Percentiles rank a stretch among this genome's conserved stretches.
Evolutionary conservation across 2,797 vertebrate genomes (phyloP).

Genomic region (Pseudocheirus occidentalis): DNA sequence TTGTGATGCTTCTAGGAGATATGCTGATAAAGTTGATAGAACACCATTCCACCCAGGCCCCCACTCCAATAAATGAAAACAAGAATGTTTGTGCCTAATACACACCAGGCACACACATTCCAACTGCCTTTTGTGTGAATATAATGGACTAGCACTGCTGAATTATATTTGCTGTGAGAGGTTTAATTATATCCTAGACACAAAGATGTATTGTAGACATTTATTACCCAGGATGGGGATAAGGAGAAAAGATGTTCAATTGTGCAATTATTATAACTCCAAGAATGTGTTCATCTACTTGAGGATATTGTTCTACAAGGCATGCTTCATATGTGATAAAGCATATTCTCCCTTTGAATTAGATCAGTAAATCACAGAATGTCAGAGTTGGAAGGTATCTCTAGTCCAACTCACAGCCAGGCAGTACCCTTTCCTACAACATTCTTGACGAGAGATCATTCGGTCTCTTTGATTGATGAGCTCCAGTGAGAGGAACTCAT

Average conservation of each 20-base stretch:
- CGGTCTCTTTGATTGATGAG: not conserved
- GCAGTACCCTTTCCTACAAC: not conserved
- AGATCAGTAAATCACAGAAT: slow-evolving; percentile 37
- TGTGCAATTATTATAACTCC: slow-evolving; percentile 46
- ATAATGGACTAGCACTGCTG: slow-evolving; percentile 78
- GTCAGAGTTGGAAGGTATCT: not conserved
- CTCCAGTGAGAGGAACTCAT: not conserved
- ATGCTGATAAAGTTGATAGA: slow-evolving; percentile 56
- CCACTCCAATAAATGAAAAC: not conserved
- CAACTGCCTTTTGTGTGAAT: slow-evolving; percentile 79
- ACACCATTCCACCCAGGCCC: slow-evolving; percentile 25
- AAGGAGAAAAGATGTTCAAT: slow-evolving; percentile 62
- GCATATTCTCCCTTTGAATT: slow-evolving; percentile 30
- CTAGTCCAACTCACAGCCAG: too few relatives aligned
- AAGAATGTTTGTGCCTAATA: slow-evolving; percentile 31
- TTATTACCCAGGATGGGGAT: slow-evolving; percentile 42
- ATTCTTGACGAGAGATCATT: not conserved
- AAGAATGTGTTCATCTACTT: slow-evolving; percentile 58
- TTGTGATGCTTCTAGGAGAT: slow-evolving; percentile 56
- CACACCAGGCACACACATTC: slow-evolving; percentile 71
- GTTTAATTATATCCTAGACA: slow-evolving; percentile 79
- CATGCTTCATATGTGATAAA: slow-evolving; percentile 41
- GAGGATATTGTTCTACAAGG: slow-evolving; percentile 36
- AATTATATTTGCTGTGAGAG: slow-evolving; percentile 79
- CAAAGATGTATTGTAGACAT: slow-evolving; percentile 77